Evolutionary conservation across 2,797 vertebrate genomes (phyloP).

Genomic region (Falco peregrinus): DNA sequence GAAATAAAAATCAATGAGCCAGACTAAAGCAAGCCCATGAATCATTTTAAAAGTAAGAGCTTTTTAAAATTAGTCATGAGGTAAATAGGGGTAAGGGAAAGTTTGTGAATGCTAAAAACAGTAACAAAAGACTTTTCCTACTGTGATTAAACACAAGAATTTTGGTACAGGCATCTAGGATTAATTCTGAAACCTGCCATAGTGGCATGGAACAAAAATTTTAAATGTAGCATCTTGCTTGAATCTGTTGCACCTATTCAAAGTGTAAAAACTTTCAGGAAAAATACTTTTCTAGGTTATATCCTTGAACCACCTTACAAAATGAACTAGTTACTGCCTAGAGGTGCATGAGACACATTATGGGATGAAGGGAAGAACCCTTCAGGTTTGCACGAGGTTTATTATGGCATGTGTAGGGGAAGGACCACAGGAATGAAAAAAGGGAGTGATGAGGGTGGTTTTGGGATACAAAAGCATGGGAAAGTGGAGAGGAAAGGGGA

Average conservation of each 20-base stretch:
- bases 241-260: background rate
- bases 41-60: background rate
- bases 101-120: background rate
- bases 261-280: background rate
- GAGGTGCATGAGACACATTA: background rate
- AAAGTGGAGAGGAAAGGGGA: background rate
- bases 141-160: background rate
- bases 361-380: background rate
- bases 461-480: background rate
- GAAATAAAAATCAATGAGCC: background rate
- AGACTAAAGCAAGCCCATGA: background rate
- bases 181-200: background rate
- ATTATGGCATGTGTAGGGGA: too few species aligned
- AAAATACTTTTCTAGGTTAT: background rate
- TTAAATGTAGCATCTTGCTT: background rate
- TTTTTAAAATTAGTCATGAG: background rate
- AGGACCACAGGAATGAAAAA: background rate
- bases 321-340: background rate
- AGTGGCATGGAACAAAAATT: background rate
- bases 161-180: background rate
- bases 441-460: background rate
- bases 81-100: background rate
- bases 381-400: background rate
- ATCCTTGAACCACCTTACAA: background rate
- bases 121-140: background rate